These are phyloP conservation scores for Pharmacophagus antenor DNA, from an alignment of 2,888 invertebrate species.

Conservation along the genomic window DNA sequence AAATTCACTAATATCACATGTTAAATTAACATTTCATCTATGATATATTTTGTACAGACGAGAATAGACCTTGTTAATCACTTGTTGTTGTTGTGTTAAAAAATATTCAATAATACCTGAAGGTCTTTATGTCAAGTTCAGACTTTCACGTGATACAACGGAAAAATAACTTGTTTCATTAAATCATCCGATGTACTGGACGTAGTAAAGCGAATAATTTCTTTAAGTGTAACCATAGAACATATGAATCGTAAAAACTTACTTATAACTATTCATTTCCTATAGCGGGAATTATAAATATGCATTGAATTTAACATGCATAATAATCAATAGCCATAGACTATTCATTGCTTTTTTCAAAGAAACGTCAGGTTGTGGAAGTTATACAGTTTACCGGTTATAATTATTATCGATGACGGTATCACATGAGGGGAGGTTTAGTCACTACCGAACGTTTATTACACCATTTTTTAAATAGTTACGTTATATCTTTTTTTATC, in stretches of 20 bases:
- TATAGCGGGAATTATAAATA: conserved; percentile 33
- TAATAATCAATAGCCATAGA: conserved; percentile 25
- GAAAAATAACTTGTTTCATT: neutral
- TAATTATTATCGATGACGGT: conserved; percentile 28
- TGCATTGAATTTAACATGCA: conserved; percentile 31
- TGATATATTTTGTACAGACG: too few species aligned
- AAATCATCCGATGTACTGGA: conserved; percentile 5
- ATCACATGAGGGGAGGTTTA: conserved; percentile 16
- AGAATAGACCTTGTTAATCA: too few species aligned
- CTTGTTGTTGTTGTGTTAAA: too few species aligned
- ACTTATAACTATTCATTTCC: conserved; percentile 29
- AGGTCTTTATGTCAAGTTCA: neutral
- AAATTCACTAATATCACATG: too few species aligned
- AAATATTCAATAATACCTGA: neutral
- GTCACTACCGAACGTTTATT: conserved; percentile 4
- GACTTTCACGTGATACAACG: neutral
- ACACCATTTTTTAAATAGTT: too few species aligned
- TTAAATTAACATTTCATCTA: too few species aligned
- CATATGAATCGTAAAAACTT: conserved; percentile 32
- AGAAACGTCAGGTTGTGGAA: conserved; percentile 25
- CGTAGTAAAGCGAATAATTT: conserved; percentile 29
- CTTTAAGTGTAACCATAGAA: conserved; percentile 21
- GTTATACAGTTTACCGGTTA: conserved; percentile 30
- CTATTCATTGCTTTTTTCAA: conserved; percentile 26
- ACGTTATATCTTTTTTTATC: too few species aligned